phyloP scores from a whole-genome alignment of 2,113 vertebrate species.

The Cyphomyrus discorhynchus region DNA sequence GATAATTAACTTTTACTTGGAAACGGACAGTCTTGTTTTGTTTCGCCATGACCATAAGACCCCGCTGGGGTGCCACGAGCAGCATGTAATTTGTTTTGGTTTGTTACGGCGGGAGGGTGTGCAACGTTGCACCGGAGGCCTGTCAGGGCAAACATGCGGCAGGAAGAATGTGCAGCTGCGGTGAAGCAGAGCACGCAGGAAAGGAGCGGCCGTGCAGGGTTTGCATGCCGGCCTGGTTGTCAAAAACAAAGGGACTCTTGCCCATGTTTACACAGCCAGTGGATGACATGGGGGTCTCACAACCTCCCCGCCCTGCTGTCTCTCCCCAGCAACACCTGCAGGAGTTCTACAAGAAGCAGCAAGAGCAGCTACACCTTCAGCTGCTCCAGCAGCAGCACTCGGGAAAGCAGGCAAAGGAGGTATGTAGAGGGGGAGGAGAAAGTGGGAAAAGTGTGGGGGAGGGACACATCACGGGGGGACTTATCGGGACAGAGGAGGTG shows the following conservation, averaged over 20 bases:
- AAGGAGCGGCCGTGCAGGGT: not conserved
- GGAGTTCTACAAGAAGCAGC: constrained; percentile 99
- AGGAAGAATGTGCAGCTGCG: not conserved
- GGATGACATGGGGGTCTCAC: not conserved
- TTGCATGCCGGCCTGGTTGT: not conserved
- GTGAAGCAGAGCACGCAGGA: not conserved
- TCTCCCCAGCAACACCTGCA: constrained; percentile 96
- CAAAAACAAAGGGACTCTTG: not conserved
- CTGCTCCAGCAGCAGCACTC: constrained; percentile 96
- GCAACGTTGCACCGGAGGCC: constrained; percentile 28
- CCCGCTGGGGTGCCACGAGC: constrained; percentile 34
- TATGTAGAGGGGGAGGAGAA: constrained; percentile 39
- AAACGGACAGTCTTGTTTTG: constrained; percentile 40
- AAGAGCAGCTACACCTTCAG: constrained; percentile 99
- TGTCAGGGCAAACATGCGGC: not conserved
- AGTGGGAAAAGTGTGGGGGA: not conserved
- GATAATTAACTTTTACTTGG: constrained; percentile 44
- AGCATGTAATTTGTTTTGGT: constrained; percentile 35
- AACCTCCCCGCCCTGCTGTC: not conserved
- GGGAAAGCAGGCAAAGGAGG: constrained; percentile 96
- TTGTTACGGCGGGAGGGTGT: constrained; percentile 29
- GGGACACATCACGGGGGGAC: not conserved
- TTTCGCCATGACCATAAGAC: constrained; percentile 34
- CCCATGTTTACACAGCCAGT: not conserved
- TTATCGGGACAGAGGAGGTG: not conserved